These are phyloP conservation scores for Alfaro cultratus DNA, from an alignment of 2,797 vertebrate species.

Conservation along the genomic window DNA sequence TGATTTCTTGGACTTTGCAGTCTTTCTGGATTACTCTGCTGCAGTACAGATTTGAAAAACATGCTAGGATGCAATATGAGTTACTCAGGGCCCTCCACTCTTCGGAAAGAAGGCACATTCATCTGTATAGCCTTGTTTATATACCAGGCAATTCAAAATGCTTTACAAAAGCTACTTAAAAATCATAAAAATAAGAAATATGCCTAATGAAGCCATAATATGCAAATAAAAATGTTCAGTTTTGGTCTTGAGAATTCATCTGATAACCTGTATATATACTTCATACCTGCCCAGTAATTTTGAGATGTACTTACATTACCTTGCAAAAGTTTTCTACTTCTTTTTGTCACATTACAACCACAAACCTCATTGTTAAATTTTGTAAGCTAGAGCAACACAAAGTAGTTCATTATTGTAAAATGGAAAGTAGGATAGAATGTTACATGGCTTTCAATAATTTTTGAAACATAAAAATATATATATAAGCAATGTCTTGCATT, in stretches of 20 bases:
- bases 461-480: background rate
- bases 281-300: background rate
- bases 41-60: slow-evolving; percentile 11
- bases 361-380: background rate
- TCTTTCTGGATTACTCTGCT: slow-evolving; percentile 19
- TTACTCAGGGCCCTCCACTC: background rate
- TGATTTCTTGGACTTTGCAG: slow-evolving; percentile 12
- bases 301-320: background rate
- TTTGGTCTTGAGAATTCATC: background rate
- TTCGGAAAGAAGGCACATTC: background rate
- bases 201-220: background rate
- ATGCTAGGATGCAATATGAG: slow-evolving; percentile 12
- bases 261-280: background rate
- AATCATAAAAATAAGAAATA: background rate
- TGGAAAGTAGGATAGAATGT: background rate
- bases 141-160: background rate
- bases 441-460: background rate
- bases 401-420: background rate
- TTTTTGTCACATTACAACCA: background rate
- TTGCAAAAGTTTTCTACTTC: background rate
- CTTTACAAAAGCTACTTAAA: background rate
- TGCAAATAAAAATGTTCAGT: background rate
- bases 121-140: background rate
- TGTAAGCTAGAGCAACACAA: too few species aligned
- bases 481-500: background rate